phyloP scores from a whole-genome alignment of 2,797 vertebrate genomes.

The Gadopsis bispinosus region DNA sequence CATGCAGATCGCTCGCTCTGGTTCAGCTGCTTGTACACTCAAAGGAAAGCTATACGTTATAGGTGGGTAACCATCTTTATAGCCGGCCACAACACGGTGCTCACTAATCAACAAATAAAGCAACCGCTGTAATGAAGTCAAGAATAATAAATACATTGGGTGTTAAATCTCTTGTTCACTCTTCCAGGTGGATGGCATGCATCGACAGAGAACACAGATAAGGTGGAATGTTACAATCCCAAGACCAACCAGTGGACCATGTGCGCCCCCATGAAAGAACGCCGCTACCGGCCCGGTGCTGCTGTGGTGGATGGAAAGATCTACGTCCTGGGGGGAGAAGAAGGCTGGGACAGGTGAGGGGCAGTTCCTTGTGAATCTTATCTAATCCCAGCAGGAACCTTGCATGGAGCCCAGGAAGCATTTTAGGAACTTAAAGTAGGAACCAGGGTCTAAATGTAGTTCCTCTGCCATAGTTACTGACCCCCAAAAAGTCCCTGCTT shows the following conservation, averaged over 20 bases:
- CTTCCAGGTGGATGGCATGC: constrained; percentile 87
- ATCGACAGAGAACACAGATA: constrained; percentile 88
- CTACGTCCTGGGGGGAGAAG: constrained; percentile 87
- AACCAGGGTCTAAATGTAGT: not conserved
- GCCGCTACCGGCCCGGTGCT: constrained; percentile 86
- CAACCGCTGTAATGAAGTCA: not conserved
- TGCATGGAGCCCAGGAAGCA: not conserved
- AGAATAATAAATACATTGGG: not conserved
- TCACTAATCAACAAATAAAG: too few relatives aligned
- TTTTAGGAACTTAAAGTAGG: not conserved
- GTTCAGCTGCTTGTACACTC: constrained; percentile 87
- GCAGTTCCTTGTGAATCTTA: not conserved
- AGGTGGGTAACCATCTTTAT: constrained; percentile 67
- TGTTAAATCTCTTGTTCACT: not conserved
- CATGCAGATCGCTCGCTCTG: constrained; percentile 89
- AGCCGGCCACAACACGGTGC: too few relatives aligned
- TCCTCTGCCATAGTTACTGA: not conserved
- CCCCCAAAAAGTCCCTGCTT: not conserved
- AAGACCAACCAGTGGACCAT: constrained; percentile 88
- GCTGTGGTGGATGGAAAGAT: constrained; percentile 88
- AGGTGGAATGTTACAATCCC: constrained; percentile 88
- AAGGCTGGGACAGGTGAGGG: constrained; percentile 88
- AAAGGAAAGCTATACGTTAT: constrained; percentile 89
- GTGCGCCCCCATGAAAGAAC: constrained; percentile 89
- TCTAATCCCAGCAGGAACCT: not conserved